These are phyloP conservation scores for Timema podura DNA, from an alignment of 2,888 invertebrate genomes.

Conservation along the genomic window DNA sequence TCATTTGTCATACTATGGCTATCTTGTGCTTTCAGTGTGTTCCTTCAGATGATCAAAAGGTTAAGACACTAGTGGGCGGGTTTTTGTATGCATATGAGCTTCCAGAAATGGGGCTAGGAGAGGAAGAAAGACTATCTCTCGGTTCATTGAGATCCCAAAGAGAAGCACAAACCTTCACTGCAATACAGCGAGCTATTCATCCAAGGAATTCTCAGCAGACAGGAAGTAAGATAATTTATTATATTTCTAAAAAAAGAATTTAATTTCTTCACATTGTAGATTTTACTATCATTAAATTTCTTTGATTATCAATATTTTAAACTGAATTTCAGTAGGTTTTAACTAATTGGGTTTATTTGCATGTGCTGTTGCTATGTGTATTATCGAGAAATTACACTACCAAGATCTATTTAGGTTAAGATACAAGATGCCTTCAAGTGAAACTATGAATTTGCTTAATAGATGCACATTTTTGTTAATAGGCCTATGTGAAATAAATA, in stretches of 20 bases:
- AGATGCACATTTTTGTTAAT: too few relatives aligned
- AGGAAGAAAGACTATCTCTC: conserved; percentile 37
- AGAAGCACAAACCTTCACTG: conserved; percentile 42
- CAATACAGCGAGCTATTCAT: conserved; percentile 41
- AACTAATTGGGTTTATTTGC: too few relatives aligned
- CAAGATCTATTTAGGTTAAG: too few relatives aligned
- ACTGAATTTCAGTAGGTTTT: too few relatives aligned
- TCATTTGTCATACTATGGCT: conserved; percentile 16
- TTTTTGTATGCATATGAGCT: conserved; percentile 66
- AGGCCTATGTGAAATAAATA: too few relatives aligned
- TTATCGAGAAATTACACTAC: too few relatives aligned
- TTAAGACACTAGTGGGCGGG: conserved; percentile 41
- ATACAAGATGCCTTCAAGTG: too few relatives aligned
- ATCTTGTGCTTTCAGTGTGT: conserved; percentile 40
- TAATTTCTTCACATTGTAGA: neutral
- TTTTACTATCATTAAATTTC: neutral
- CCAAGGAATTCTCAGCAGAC: conserved; percentile 10
- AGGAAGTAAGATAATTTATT: neutral
- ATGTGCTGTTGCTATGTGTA: too few relatives aligned
- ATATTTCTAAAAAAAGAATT: neutral
- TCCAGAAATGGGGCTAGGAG: conserved; percentile 44
- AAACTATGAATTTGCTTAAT: too few relatives aligned
- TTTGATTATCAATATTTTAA: neutral
- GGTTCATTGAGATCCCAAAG: conserved; percentile 36
- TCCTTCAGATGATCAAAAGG: conserved; percentile 43